Base-by-base conservation (phyloP, 2,113 vertebrate species). In the Tursiops truncatus region DNA sequence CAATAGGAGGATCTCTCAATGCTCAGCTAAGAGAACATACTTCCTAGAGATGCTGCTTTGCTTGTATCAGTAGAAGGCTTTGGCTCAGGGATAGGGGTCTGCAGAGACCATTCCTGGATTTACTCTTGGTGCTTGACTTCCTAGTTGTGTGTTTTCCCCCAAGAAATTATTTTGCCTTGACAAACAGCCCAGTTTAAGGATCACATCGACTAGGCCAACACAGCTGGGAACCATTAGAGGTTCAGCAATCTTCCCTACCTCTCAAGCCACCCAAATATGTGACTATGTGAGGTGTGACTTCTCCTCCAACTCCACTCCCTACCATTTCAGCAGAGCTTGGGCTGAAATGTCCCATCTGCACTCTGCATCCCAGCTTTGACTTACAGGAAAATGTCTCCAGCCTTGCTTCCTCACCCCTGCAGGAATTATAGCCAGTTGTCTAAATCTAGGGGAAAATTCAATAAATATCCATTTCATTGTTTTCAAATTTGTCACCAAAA, bases 201-300 rank as follows among this genome's bases (percentile, higher is more conserved):
- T 85, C 63, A 67, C 8, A 85, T 74, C 41, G 96, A 89, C 86
- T 67, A 4, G 84, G 94, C 96, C 97, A 98, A 92, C 91, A 96
- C 98, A 98, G 97, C 97, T 98, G 98, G 97, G 95, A 85, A 80
- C 84, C 82, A 83, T 98, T 97, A 96, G 5, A 47, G 86, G 38
- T 79, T 96, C 62, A 97, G 56, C 71, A 95, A 94, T 96, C 84
- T 90, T 41, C 25, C 26, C 38, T 60, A 60, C 56, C n/a, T 94
- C 76, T 83, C 88, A 97, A 96, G 95, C 67, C 90, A 94, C 95
- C 56, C 89, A 94, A 93, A 96, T 84, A 92, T 97, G 65, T 95
- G 87, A 83, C 47, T 82, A 28, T 97, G 71, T 89, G 86, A 91
- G 89, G 47, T 83, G 50, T 93, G 96, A 92, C 90, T 95, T 95